These are phyloP conservation scores for Tapirus terrestris DNA, from an alignment of 2,113 vertebrate species.

Conservation along the genomic window DNA sequence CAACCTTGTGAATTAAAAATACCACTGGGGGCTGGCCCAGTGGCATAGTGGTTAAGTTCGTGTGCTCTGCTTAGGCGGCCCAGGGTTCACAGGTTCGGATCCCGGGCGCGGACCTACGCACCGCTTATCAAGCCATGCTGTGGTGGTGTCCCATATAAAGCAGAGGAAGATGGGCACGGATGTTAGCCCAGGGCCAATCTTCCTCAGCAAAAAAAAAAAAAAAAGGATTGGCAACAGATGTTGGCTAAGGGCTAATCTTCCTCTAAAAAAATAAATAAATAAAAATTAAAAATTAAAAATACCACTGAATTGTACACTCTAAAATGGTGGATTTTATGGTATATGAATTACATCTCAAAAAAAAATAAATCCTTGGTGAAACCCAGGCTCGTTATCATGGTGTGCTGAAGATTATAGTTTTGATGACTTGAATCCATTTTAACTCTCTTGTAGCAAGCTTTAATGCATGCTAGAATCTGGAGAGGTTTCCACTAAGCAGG, in stretches of 20 bases:
- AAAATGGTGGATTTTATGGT: background rate
- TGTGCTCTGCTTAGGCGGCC: no score
- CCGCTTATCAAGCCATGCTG: no score
- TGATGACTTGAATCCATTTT: background rate
- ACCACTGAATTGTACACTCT: background rate
- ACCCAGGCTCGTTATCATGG: background rate
- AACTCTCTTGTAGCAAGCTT: background rate
- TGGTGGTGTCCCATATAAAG: no score
- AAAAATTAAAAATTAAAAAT: conserved; percentile 2
- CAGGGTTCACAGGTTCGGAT: no score
- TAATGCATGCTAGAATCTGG: background rate
- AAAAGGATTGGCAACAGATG: no score
- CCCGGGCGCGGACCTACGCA: no score
- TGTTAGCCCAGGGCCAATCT: no score
- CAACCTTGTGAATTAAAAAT: background rate
- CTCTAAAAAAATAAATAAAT: no score
- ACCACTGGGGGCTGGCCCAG: background rate
- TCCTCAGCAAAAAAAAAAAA: no score
- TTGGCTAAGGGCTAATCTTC: no score
- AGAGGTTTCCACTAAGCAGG: background rate
- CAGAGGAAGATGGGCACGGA: no score
- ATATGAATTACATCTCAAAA: background rate
- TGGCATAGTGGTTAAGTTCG: no score
- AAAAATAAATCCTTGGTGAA: background rate
- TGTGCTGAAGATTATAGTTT: background rate